phyloP scores from a whole-genome alignment of 2,113 vertebrate species.

The Mobula hypostoma region DNA sequence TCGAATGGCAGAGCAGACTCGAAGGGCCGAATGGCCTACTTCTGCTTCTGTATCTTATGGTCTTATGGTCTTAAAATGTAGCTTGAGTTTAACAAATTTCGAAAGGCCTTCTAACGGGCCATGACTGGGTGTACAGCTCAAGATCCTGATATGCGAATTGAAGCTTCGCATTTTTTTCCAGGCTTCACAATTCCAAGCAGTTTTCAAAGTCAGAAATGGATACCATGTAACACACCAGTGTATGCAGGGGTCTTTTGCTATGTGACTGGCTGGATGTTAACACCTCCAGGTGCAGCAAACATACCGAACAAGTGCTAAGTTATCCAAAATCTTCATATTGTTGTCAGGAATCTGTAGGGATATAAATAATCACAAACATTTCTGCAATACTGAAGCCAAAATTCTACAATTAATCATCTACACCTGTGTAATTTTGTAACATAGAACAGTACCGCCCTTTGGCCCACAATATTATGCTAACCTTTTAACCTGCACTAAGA shows the following conservation, averaged over 20 bases:
- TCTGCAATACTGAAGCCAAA: neutral
- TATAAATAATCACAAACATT: neutral
- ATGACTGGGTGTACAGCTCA: neutral
- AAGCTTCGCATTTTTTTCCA: neutral
- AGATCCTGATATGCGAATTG: neutral
- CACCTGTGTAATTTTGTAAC: neutral
- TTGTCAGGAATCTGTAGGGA: constrained; percentile 23
- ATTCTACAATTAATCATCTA: neutral
- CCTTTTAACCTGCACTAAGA: too few relatives aligned
- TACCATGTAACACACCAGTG: neutral
- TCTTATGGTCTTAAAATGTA: too few relatives aligned
- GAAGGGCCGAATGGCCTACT: too few relatives aligned
- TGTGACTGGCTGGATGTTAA: neutral
- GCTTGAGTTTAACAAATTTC: neutral
- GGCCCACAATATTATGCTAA: too few relatives aligned
- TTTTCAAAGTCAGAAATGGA: neutral
- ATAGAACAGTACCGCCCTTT: too few relatives aligned
- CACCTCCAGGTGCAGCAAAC: neutral
- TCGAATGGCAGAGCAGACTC: too few relatives aligned
- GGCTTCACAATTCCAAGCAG: neutral
- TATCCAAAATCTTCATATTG: neutral
- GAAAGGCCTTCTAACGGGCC: neutral
- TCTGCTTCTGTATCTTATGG: too few relatives aligned
- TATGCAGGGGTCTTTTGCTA: neutral
- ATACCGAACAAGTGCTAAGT: constrained; percentile 15